Conservation (phyloP, 23 tunicate species). For the Phallusia fumigata region DNA sequence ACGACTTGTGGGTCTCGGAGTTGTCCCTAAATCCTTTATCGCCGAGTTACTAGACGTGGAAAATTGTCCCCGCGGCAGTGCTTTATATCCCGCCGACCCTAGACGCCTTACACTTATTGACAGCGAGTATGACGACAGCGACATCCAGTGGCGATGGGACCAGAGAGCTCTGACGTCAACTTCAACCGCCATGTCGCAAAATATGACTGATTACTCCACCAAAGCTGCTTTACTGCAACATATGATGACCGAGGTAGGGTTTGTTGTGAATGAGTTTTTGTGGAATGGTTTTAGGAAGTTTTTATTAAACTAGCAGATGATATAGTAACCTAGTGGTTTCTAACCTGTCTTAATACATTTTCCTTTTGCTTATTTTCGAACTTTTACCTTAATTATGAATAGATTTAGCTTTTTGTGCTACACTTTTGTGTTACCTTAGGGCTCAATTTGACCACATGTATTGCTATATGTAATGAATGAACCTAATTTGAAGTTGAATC, state of each 20-base stretch:
- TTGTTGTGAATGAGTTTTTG: no score
- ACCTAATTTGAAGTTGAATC: no score
- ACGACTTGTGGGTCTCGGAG: slow-evolving; percentile 26
- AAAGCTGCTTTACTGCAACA: slow-evolving; percentile 40
- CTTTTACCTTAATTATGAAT: no score
- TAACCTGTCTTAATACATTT: no score
- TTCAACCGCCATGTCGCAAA: slow-evolving; percentile 27
- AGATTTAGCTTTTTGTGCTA: no score
- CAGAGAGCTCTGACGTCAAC: slow-evolving; percentile 29
- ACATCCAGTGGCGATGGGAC: slow-evolving; percentile 76
- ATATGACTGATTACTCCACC: slow-evolving; percentile 23
- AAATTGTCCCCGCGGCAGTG: slow-evolving; percentile 34
- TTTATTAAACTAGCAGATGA: no score
- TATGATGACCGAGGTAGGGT: slow-evolving; percentile 16
- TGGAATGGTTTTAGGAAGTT: no score
- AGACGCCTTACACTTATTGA: slow-evolving; percentile 45
- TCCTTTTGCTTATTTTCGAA: no score
- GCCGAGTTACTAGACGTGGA: slow-evolving; percentile 58
- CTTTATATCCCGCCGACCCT: background rate
- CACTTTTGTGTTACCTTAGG: no score
- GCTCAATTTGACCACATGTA: no score
- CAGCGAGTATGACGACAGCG: slow-evolving; percentile 40
- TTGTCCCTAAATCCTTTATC: slow-evolving; percentile 13
- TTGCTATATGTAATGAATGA: no score
- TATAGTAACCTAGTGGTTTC: no score